Evolutionary conservation across 2,113 vertebrate species (phyloP).

Genomic region (human): GRCh38 chr4:76508001-76508500

Average conservation of each 20-base stretch:
- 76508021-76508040: neutral
- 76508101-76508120: neutral
- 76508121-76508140: neutral
- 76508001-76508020: neutral
- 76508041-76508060: neutral
- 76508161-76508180: neutral
- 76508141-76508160: neutral
- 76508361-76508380: neutral
- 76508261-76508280: neutral
- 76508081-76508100: neutral
- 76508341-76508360: neutral
- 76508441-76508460: neutral
- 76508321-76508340: neutral
- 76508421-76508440: neutral
- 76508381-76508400: neutral
- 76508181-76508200: neutral
- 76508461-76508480: neutral
- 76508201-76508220: neutral
- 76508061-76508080: neutral
- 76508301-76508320: neutral
- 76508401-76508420: neutral
- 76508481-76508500: neutral
- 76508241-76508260: neutral
- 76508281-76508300: neutral
- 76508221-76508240: neutral